phyloP scores from a whole-genome alignment of 2,888 invertebrate species.

The Empis stercorea region DNA sequence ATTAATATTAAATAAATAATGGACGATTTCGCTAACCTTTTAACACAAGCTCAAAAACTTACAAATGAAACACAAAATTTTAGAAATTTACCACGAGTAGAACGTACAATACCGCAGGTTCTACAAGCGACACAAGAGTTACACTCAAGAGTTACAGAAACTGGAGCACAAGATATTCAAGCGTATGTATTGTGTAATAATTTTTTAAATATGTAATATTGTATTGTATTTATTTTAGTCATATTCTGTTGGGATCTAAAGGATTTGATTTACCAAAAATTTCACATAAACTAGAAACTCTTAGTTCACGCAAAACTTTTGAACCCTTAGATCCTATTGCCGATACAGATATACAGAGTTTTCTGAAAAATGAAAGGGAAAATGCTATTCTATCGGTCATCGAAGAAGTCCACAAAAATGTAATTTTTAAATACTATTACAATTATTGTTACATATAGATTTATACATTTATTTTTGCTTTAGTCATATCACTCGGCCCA shows the following conservation, averaged over 20 bases:
- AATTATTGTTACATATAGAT: neutral
- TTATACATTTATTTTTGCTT: conserved; percentile 16
- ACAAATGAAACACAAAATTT: conserved; percentile 79
- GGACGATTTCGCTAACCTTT: conserved; percentile 57
- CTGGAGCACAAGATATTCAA: conserved; percentile 79
- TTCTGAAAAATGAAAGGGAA: conserved; percentile 83
- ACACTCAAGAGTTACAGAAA: conserved; percentile 73
- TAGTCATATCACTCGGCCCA: conserved; percentile 51
- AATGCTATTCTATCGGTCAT: conserved; percentile 85
- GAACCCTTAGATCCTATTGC: conserved; percentile 82
- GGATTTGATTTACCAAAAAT: conserved; percentile 91
- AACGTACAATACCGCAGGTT: conserved; percentile 81
- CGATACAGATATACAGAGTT: conserved; percentile 83
- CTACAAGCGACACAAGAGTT: conserved; percentile 81
- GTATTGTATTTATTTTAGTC: conserved; percentile 50
- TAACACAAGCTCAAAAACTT: conserved; percentile 84
- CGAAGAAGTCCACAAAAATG: conserved; percentile 76
- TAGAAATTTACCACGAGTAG: conserved; percentile 72
- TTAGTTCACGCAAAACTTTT: conserved; percentile 75
- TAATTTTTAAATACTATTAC: conserved; percentile 31
- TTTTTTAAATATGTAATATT: too few relatives aligned
- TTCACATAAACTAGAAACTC: conserved; percentile 75
- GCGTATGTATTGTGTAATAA: conserved; percentile 43
- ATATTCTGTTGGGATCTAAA: conserved; percentile 77
- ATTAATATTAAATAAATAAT: too few relatives aligned